Base-by-base conservation (phyloP, 2,888 invertebrate species). In the Phytoseiulus persimilis region DNA sequence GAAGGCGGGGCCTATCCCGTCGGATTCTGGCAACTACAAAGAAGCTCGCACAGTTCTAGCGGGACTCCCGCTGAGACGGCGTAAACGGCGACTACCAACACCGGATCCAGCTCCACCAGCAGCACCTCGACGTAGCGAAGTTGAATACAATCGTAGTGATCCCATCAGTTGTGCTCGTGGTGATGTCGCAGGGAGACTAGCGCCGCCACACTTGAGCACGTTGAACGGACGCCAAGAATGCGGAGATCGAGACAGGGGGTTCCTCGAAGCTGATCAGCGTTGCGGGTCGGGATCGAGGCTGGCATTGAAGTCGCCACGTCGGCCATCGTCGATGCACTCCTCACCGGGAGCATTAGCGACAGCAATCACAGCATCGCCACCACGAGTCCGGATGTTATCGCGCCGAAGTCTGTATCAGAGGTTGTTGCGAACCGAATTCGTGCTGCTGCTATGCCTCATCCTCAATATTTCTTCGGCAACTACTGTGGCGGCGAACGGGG, bases 401-500 rank as follows among this genome's bases (percentile, higher is more conserved):
- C 65, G 18, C 18, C 65, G 65, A 65, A 28, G 65, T 14, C 65
- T 65, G 65, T 65, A 23, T 65, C 87, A 31, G 87, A n/a, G 87
- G 87, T 45, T 87, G 87, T 31, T 33, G 39, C 32, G 39, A 45
- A 32, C 87, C 23, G 87, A 87, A 33, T 23, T 87, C 87, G 32
- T 87, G 11, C 31, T 87, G 31, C 33, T 87, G 31, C 32, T 87
- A 39, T 87, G 87, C 87, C 28, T 87, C 87, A 87, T 45, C 87
- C 33, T 87, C 1, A 32, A 32, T n/a, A 87, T 87, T 11, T 87
- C 87, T 31, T 87, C 39, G 87, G 87, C 87, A 45, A 87, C 87
- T 31, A 45, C 45, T 45, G 87, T 39, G 45, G 39, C 23, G 32
- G 87, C 32, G 87, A 33, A 33, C 39, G 87, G 32, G 39, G 87